A percentile compares a stretch with the other conserved stretches of the same genome.
phyloP scores from a whole-genome alignment of 2,797 vertebrate species.

The Kryptolebias ocellatus region DNA sequence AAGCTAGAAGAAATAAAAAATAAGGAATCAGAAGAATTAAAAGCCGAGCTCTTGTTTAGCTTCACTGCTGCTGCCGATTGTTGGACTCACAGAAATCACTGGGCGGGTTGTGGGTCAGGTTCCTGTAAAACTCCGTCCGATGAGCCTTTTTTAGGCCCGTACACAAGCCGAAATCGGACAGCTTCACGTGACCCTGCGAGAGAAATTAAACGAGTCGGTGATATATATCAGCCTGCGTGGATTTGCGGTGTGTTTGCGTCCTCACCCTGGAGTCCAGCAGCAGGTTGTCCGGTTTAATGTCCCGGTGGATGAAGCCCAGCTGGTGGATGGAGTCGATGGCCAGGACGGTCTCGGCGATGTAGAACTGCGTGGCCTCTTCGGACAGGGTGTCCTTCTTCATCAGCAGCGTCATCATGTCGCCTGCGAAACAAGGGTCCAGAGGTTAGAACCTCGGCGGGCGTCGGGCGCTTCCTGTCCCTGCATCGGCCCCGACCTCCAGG shows the following conservation, averaged over 20 bases:
- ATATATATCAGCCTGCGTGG: background rate
- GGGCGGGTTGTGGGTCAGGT: conserved; percentile 95
- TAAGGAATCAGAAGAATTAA: background rate
- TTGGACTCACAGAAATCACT: conserved; percentile 95
- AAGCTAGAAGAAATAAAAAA: conserved; percentile 79
- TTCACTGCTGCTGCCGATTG: background rate
- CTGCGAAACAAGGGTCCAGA: conserved; percentile 69
- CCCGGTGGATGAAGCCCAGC: conserved; percentile 96
- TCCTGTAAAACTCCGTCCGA: conserved; percentile 97
- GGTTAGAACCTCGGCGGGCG: background rate
- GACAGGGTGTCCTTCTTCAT: conserved; percentile 98
- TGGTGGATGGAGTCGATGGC: conserved; percentile 99
- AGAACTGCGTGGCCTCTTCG: conserved; percentile 97
- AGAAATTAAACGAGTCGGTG: background rate
- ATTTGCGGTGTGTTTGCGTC: background rate
- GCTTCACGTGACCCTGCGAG: conserved; percentile 93
- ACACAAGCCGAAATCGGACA: conserved; percentile 97
- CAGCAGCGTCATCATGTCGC: conserved; percentile 96
- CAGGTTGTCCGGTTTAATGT: conserved; percentile 98
- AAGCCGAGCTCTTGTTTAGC: background rate
- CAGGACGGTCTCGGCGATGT: conserved; percentile 96
- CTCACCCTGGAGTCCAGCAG: conserved; percentile 91
- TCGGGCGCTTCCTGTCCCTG: background rate
- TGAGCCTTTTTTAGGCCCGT: conserved; percentile 98
- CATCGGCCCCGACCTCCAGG: conserved; percentile 89